Base-by-base conservation (phyloP, 2,113 vertebrate species). In the Brienomyrus brachyistius region DNA sequence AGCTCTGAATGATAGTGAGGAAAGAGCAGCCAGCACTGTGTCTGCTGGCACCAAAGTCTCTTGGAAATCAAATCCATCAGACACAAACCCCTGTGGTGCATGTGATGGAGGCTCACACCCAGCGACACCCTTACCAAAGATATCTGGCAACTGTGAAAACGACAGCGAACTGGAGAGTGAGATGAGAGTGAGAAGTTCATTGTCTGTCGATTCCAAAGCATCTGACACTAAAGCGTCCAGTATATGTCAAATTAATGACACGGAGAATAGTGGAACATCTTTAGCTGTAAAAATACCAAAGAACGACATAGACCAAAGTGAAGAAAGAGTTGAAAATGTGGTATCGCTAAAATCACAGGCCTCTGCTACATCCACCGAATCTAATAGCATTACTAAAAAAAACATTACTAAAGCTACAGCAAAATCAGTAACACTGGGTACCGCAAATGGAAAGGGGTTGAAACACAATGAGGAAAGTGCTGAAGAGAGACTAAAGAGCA, bases 231-330 rank as follows among this genome's bases (percentile, higher is more conserved):
- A 88, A 51, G 91, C 86, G 59, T 92, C 93, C 27, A 43, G 43
- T 48, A 95, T 92, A 89, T 94, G 93, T 88, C 7, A 45, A 66
- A 94, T 93, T 91, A 91, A 89, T 88, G 74, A 74, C 17, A 56
- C 85, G 88, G 23, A 90, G 88, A 21, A 91, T 87, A 10, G 87
- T 88, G 27, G 74, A 52, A 8, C 90, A 89, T 10, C 89, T 85
- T 66, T 85, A 11, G 17, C 43, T 90, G 51, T 80, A 54, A 47
- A 90, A 92, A 19, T 51, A 52, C 48, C 40, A 0, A 52, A 92
- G 84, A 51, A 90, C 40, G 84, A 83, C 1, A 93, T 91, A 66
- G 92, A 91, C 47, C 82, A 56, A 47, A 88, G 27, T 6, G 70
- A 89, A 51, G 93, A 93, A 6, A 3, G 9, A 0, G 11, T 90